Base-by-base conservation (phyloP, 2,797 vertebrate genomes). In the Gymnocypris eckloni region DNA sequence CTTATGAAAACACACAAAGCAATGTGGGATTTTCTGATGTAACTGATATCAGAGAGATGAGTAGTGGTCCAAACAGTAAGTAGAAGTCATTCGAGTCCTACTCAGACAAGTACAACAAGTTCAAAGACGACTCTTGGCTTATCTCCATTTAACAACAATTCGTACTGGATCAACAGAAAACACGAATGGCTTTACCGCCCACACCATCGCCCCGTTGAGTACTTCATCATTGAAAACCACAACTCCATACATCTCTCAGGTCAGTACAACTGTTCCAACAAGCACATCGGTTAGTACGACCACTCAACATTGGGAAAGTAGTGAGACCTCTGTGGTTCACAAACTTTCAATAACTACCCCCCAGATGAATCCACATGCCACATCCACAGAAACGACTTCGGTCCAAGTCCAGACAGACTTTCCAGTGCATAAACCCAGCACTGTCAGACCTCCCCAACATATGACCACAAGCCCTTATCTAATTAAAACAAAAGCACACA, bases 381-480 rank as follows among this genome's bases (percentile, higher is more conserved):
- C 86, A 1, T 70, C 88, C 10, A 77, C 90, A 22, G 22, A 89
- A 15, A 84, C 25, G 0, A 41, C 82, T 15, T 67, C 54, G 20
- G 33, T 61, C 41, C 11, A 48, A 11, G 10, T 81, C 86, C 83
- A n/a, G 64, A 2, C 16, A 18, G 45, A 88, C 77, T 1, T 72
- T 88, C 66, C 59, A 25, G 45, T 59, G 48, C 39, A 37, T 50
- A 59, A 67, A 18, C 12, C 16, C 22, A 48, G 78, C 41, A 84
- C 83, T 77, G 71, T 79, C 88, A 5, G 39, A 50, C 43, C 37
- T 79, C 0, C 37, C 28, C 33, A n/a, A 69, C 28, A 43, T 20
- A 33, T 25, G 9, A 2, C 66, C 9, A 33, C 20, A 86, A 89
- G 77, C 88, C 71, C 88, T 75, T 16, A 64, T 52, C 28, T n/a